Conservation (phyloP, 2,888 invertebrate genomes). For the Malachius bipustulatus region DNA sequence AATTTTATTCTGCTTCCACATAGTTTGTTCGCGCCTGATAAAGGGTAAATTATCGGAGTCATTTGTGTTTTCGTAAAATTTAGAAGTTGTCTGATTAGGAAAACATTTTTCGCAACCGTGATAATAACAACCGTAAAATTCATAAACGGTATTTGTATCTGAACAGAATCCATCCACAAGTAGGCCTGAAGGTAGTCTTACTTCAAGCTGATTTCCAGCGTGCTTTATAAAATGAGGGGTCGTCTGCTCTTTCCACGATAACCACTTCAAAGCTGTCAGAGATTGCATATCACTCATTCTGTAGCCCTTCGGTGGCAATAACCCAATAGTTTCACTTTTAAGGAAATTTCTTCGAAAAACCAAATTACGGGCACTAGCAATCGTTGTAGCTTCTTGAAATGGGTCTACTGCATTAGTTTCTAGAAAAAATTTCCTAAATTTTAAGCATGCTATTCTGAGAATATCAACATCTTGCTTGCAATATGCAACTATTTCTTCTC, state of each 20-base stretch:
- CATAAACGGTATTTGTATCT: constrained; percentile 10
- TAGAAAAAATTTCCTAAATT: no score
- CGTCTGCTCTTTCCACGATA: background rate
- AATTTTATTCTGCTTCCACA: constrained; percentile 5
- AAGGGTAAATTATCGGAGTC: constrained; percentile 5
- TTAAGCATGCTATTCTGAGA: constrained; percentile 9
- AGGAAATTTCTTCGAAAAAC: constrained; percentile 13
- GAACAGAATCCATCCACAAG: constrained; percentile 8
- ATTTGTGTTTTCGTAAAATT: background rate
- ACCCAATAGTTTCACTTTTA: constrained; percentile 5
- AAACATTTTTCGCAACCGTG: constrained; percentile 11
- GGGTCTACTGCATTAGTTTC: no score
- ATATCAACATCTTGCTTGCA: constrained; percentile 15
- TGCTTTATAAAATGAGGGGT: constrained; percentile 7
- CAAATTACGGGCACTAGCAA: constrained; percentile 11
- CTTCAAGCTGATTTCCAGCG: constrained; percentile 7
- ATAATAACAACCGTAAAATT: constrained; percentile 8
- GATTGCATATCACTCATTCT: constrained; percentile 10
- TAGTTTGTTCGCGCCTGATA: constrained; percentile 9
- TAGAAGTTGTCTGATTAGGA: constrained; percentile 4
- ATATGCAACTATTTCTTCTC: constrained; percentile 12
- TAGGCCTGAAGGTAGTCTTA: background rate
- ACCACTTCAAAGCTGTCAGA: constrained; percentile 8
- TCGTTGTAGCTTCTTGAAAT: no score
- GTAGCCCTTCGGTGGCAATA: constrained; percentile 9